Conservation (phyloP, 2,113 vertebrate genomes). For the Phycodurus eques region DNA sequence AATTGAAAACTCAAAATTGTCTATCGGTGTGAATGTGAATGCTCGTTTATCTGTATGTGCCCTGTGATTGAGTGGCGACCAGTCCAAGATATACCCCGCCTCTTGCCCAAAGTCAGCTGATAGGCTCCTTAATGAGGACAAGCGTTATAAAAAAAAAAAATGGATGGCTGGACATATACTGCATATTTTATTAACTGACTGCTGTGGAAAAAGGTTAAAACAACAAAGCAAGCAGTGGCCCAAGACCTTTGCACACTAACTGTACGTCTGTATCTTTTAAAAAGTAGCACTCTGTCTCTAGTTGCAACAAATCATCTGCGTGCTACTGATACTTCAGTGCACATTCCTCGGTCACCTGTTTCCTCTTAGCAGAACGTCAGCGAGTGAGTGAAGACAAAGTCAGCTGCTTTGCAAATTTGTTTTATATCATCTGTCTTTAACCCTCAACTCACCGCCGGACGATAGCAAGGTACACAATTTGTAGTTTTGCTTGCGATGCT, state of each 20-base stretch:
- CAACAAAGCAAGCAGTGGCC: background rate
- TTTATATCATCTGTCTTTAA: constrained; percentile 51
- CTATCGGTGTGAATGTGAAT: background rate
- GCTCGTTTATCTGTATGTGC: too few relatives aligned
- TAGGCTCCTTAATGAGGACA: background rate
- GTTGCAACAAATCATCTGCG: constrained; percentile 45
- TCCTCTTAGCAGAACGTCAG: constrained; percentile 65
- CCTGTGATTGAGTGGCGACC: too few relatives aligned
- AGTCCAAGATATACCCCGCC: too few relatives aligned
- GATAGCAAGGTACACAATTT: constrained; percentile 53
- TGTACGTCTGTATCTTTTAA: constrained; percentile 1
- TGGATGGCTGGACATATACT: background rate
- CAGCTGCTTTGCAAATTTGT: constrained; percentile 69
- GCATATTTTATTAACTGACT: background rate
- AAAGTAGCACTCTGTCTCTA: constrained; percentile 21
- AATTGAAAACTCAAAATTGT: background rate
- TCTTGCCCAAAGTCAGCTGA: too few relatives aligned
- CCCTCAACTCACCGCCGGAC: constrained; percentile 48
- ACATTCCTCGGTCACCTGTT: constrained; percentile 71
- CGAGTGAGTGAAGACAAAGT: constrained; percentile 61
- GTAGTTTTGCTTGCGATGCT: constrained; percentile 22
- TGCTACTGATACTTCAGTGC: constrained; percentile 44
- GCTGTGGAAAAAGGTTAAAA: background rate
- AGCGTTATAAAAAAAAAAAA: background rate
- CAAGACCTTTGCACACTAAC: background rate